phyloP scores from a whole-genome alignment of 2,888 invertebrate species.

The Abrostola triplasia region DNA sequence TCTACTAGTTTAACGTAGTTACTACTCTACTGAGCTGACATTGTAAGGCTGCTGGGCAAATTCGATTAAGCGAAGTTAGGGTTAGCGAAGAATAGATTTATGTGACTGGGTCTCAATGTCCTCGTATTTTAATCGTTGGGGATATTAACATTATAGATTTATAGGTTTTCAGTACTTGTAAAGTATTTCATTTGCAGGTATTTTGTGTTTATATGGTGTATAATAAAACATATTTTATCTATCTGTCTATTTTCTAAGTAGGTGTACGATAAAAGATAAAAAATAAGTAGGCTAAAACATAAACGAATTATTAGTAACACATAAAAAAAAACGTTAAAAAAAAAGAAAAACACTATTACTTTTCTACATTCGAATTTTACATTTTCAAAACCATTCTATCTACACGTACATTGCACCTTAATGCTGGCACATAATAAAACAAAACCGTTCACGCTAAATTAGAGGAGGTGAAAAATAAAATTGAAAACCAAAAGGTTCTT shows the following conservation, averaged over 20 bases:
- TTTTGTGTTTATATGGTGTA: too few relatives aligned
- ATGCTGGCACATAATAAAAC: constrained; percentile 6
- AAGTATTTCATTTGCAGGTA: not conserved
- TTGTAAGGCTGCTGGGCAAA: constrained; percentile 2
- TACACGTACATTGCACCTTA: not conserved
- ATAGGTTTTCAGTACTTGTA: not conserved
- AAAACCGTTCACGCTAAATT: constrained; percentile 6
- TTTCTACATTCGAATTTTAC: not conserved
- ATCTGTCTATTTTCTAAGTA: too few relatives aligned
- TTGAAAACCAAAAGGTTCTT: constrained; percentile 8
- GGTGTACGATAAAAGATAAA: too few relatives aligned
- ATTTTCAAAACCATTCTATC: not conserved
- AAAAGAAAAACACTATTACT: not conserved
- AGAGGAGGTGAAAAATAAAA: constrained; percentile 5
- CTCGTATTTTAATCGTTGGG: not conserved
- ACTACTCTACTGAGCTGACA: not conserved
- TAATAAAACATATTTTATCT: too few relatives aligned
- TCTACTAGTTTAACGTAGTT: constrained; percentile 2
- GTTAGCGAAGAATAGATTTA: constrained; percentile 5
- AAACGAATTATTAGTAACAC: too few relatives aligned
- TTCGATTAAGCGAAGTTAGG: not conserved
- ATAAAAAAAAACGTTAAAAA: too few relatives aligned
- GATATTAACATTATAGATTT: not conserved
- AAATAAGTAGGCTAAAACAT: too few relatives aligned
- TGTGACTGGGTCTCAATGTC: not conserved